These are phyloP conservation scores for Alectura lathami DNA, from an alignment of 2,113 vertebrate species.

Conservation along the genomic window DNA sequence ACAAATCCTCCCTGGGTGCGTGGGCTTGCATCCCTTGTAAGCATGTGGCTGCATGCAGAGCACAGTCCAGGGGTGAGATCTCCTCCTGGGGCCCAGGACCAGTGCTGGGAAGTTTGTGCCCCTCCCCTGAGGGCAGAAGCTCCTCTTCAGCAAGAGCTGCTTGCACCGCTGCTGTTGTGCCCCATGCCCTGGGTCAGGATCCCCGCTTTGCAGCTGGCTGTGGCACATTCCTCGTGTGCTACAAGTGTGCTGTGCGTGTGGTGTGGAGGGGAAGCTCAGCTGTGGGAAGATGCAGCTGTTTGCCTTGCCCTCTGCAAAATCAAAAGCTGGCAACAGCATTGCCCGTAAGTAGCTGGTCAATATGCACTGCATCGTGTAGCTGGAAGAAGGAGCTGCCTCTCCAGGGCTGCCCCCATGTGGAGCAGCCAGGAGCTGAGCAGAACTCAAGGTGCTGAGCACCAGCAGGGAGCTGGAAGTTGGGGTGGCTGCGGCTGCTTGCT, in stretches of 20 bases:
- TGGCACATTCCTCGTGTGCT: accelerated
- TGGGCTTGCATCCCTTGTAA: not conserved
- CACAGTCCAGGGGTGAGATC: accelerated
- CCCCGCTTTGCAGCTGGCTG: not conserved
- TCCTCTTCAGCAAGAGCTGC: not conserved
- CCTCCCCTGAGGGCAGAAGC: not conserved
- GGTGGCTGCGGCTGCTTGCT: not conserved
- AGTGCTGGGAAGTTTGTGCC: accelerated
- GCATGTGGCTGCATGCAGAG: not conserved
- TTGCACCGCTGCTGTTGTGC: not conserved
- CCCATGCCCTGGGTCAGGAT: not conserved
- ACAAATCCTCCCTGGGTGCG: not conserved
- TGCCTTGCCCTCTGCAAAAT: not conserved
- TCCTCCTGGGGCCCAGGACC: not conserved
- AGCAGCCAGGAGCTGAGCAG: not conserved
- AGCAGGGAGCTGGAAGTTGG: not conserved
- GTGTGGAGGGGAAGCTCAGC: accelerated
- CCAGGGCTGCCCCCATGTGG: accelerated
- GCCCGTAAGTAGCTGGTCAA: not conserved
- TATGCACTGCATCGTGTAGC: not conserved
- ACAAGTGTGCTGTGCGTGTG: accelerated
- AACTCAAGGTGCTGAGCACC: accelerated
- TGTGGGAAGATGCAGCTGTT: not conserved
- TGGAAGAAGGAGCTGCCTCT: not conserved
- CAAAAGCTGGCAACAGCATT: not conserved